Percentiles rank a stretch among this genome's conserved stretches.
phyloP scores from a whole-genome alignment of 1,140 invertebrate genomes.

The Aphis craccivora region DNA sequence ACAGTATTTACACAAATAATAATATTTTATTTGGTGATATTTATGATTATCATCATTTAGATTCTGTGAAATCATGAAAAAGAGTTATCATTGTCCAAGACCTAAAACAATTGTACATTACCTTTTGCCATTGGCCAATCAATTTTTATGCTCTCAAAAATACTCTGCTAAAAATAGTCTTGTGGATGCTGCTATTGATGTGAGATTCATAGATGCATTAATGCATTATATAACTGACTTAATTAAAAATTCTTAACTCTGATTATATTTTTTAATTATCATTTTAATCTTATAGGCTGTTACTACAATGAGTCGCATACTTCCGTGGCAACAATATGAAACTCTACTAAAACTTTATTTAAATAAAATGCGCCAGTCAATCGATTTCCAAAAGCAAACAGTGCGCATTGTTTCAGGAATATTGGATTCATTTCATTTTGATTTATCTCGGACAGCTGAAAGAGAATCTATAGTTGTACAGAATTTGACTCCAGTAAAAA shows the following conservation, averaged over 20 bases:
- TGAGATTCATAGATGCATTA: slow-evolving; percentile 58
- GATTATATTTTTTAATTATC: background rate
- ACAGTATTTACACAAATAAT: background rate
- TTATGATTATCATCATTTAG: background rate
- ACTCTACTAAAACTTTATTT: slow-evolving; percentile 82
- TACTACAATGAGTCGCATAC: slow-evolving; percentile 74
- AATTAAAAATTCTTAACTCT: background rate
- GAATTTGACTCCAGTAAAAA: slow-evolving; percentile 60
- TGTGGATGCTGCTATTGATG: slow-evolving; percentile 77
- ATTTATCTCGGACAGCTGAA: slow-evolving; percentile 73
- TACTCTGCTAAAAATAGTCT: slow-evolving; percentile 79
- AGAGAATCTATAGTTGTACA: slow-evolving; percentile 59
- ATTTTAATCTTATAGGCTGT: slow-evolving; percentile 66
- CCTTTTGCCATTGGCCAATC: slow-evolving; percentile 80
- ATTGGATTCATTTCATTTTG: slow-evolving; percentile 92
- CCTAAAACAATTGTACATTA: slow-evolving; percentile 42
- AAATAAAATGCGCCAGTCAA: slow-evolving; percentile 72
- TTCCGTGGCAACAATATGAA: slow-evolving; percentile 90
- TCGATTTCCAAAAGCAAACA: slow-evolving; percentile 82
- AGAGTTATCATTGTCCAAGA: slow-evolving; percentile 53
- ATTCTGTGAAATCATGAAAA: slow-evolving; percentile 51
- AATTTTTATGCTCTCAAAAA: slow-evolving; percentile 80
- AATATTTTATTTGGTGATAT: background rate
- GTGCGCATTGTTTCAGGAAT: slow-evolving; percentile 83
- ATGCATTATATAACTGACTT: too few relatives aligned